Evolutionary conservation across 2,113 vertebrate genomes (phyloP).

Genomic region (Corythoichthys haematopterus): DNA sequence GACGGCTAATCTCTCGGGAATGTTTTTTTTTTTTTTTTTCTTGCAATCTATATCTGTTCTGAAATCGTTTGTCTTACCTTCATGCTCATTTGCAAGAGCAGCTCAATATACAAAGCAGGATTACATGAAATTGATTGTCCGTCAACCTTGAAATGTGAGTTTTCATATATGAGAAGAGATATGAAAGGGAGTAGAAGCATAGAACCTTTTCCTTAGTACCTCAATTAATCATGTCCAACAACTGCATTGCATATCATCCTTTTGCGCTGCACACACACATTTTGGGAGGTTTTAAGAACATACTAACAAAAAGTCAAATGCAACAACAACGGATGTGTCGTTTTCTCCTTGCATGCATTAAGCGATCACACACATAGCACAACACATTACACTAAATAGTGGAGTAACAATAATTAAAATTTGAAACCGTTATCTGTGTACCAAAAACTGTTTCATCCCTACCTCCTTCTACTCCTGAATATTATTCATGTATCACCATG

Average conservation of each 20-base stretch:
- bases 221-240: background rate
- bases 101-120: constrained; percentile 5
- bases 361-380: too few species aligned
- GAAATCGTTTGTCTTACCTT: constrained; percentile 6
- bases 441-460: background rate
- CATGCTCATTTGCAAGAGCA: constrained; percentile 7
- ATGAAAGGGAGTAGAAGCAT: constrained; percentile 6
- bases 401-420: background rate
- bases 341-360: background rate
- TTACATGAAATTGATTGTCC: constrained; percentile 17
- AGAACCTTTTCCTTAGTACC: background rate
- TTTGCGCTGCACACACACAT: background rate
- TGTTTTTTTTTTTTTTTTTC: background rate
- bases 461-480: background rate
- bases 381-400: background rate
- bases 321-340: background rate
- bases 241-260: constrained; percentile 6
- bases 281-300: background rate
- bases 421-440: background rate
- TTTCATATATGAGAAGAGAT: constrained; percentile 2
- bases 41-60: background rate
- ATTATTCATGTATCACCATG: constrained; percentile 8
- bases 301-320: background rate
- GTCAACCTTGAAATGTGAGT: constrained; percentile 6
- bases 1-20: background rate